phyloP scores from a whole-genome alignment of 2,888 invertebrate species.

The Eristalis intricaria region DNA sequence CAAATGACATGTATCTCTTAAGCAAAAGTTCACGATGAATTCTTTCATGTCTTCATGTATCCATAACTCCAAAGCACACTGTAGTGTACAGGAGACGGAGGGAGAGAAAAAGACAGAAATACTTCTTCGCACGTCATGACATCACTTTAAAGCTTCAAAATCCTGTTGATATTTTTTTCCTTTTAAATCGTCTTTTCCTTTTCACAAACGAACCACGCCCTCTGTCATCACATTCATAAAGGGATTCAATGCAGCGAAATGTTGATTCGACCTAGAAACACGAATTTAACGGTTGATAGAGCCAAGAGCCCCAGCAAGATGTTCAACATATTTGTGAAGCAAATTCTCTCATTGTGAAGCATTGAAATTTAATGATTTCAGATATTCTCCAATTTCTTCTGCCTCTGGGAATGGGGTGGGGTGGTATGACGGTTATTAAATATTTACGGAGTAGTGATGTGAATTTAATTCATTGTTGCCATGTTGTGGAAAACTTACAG shows the following conservation, averaged over 20 bases:
- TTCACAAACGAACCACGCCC: constrained; percentile 18
- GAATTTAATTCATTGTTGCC: neutral
- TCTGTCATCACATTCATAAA: neutral
- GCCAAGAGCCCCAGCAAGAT: neutral
- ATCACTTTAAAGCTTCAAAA: constrained; percentile 8
- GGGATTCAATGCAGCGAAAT: constrained; percentile 35
- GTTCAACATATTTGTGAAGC: neutral
- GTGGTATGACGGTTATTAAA: neutral
- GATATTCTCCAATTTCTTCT: neutral
- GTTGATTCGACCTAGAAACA: constrained; percentile 47
- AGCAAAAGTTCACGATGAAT: too few species aligned
- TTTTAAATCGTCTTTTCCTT: constrained; percentile 1
- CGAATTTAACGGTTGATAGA: neutral
- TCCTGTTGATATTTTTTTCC: constrained; percentile 15
- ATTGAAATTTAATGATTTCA: neutral
- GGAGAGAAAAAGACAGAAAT: neutral
- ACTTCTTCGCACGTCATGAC: neutral
- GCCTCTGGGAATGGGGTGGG: neutral
- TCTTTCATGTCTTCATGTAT: neutral
- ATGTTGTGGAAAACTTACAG: neutral
- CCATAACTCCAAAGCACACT: neutral
- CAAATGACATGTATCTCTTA: too few species aligned
- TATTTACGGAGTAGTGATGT: neutral
- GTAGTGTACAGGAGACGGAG: neutral
- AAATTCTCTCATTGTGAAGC: neutral